Evolutionary conservation across 2,113 vertebrate species (phyloP), one percentile per base, ranked within the genome.

Genomic region (Callospermophilus lateralis): DNA sequence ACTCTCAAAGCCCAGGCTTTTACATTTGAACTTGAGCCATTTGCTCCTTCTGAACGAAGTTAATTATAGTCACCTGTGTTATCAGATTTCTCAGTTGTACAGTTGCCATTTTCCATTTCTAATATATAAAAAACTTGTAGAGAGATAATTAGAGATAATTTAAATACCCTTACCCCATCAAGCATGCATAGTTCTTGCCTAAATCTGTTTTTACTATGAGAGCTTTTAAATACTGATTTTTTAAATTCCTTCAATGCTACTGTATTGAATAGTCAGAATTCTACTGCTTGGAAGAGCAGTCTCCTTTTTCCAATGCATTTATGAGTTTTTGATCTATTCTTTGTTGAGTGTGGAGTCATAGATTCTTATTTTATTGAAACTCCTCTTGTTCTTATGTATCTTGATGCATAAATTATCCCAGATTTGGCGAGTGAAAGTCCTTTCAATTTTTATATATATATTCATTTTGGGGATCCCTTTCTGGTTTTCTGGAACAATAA

Each of bases 401-500:
- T 73, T 74, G 11, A 61, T 87, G 39, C 12, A 37, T 63, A 74
- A 51, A 84, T 73, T 92, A 70, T 90, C 7, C 32, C 80, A 90
- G 4, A 83, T 26, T 72, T 93, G 42, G 61, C 8, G 3, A 28
- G 20, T 68, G 45, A 79, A 12, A 42, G 1, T 8, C 4, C n/a
- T 72, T 93, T 79, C 24, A 16, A 53, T 37, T 78, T 84, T 58
- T 73, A 34, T 24, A 55, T 2, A 3, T 84, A 26, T 2, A 24
- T 1, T 85, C 39, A 12, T 76, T 81, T 55, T 39, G 16, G n/a
- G 67, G 67, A n/a, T 17, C 0, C 55, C 19, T 39, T 88, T 3
- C 12, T 77, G 90, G 55, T 90, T 85, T 92, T 86, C 42, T 65
- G 4, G 1, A 19, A 94, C 34, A 97, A 55, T 32, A 48, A 86